Evolutionary conservation across 2,888 invertebrate species (phyloP).

Genomic region (Campoletis raptor): DNA sequence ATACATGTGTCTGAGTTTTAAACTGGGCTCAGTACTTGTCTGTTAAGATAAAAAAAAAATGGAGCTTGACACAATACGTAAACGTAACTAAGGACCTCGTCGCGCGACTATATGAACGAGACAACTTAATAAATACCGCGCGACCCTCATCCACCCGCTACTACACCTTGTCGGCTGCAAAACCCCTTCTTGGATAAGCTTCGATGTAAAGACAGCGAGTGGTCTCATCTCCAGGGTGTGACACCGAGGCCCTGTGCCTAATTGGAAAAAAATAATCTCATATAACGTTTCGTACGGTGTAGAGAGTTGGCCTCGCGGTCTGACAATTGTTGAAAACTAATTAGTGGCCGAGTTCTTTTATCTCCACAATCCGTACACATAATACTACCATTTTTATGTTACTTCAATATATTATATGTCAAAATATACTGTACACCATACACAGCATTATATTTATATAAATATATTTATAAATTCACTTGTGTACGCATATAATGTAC

Average conservation of each 20-base stretch:
- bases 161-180: conserved; percentile 46
- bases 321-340: conserved; percentile 81
- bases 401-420: conserved; percentile 52
- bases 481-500: conserved; percentile 33
- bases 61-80: not conserved
- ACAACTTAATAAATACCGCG: conserved; percentile 64
- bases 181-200: conserved; percentile 4
- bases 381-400: conserved; percentile 73
- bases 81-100: conserved; percentile 30
- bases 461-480: not conserved
- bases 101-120: conserved; percentile 38
- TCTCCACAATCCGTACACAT: conserved; percentile 34
- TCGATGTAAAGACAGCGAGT: conserved; percentile 43
- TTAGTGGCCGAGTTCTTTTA: conserved; percentile 75
- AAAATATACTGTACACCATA: not conserved
- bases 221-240: conserved; percentile 12
- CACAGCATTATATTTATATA: conserved; percentile 16
- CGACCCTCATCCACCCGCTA: conserved; percentile 20
- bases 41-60: conserved; percentile 53
- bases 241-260: conserved; percentile 72
- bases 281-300: conserved; percentile 6
- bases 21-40: conserved; percentile 16
- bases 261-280: conserved; percentile 81
- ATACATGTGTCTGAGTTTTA: conserved; percentile 47
- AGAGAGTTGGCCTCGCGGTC: conserved; percentile 48